phyloP scores from a whole-genome alignment of 2,113 vertebrate species.

The Addax nasomaculatus region DNA sequence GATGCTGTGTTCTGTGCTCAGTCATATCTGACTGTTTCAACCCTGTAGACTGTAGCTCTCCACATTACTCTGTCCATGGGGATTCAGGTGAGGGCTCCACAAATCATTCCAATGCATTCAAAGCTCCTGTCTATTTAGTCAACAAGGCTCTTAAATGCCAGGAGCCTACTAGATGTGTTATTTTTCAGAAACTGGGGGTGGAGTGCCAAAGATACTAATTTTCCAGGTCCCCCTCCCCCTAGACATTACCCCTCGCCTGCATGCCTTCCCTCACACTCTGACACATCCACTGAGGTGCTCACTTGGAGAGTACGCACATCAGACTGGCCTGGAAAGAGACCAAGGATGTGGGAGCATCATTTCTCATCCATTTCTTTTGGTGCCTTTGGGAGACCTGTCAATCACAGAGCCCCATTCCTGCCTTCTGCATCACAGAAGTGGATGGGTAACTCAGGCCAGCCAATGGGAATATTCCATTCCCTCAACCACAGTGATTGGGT shows the following conservation, averaged over 20 bases:
- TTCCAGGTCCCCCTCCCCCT: background rate
- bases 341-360: background rate
- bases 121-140: background rate
- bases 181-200: background rate
- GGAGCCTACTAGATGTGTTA: background rate
- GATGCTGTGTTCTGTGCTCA: background rate
- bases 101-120: fast-evolving
- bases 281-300: fast-evolving
- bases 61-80: background rate
- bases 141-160: background rate
- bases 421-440: background rate
- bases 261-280: fast-evolving
- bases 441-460: background rate
- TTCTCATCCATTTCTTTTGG: background rate
- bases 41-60: background rate
- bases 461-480: background rate
- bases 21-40: background rate
- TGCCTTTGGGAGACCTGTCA: background rate
- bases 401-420: background rate
- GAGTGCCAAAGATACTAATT: background rate
- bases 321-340: background rate
- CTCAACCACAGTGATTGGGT: background rate
- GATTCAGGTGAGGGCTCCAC: background rate
- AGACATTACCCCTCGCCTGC: too few relatives aligned
- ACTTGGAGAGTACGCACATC: fast-evolving